Evolutionary conservation across 2,113 vertebrate genomes (phyloP).

Genomic region (Cyanoramphus novaezelandiae): DNA sequence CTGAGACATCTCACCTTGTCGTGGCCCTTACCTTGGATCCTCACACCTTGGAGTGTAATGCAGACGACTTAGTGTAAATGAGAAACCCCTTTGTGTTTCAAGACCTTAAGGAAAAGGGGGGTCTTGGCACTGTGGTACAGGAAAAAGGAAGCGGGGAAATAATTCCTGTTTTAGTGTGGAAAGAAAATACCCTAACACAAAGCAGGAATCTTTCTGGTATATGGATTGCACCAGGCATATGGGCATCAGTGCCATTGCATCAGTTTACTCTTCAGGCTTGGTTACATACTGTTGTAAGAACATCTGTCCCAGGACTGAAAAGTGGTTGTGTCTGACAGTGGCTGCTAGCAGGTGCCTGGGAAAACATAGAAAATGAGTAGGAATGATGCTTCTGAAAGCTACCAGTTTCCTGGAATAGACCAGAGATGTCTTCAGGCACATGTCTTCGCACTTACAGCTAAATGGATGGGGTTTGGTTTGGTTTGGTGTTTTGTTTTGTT

Average conservation of each 20-base stretch:
- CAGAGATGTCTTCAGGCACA: not conserved
- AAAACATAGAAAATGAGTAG: not conserved
- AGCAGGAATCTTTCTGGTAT: not conserved
- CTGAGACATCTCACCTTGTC: accelerated
- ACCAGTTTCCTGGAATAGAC: not conserved
- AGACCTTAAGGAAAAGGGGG: not conserved
- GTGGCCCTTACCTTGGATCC: not conserved
- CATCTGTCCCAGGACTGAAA: not conserved
- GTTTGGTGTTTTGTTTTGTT: not conserved
- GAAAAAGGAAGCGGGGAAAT: not conserved
- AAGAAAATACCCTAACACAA: not conserved
- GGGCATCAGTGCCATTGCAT: not conserved
- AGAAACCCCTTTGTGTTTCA: not conserved
- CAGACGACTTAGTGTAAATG: not conserved
- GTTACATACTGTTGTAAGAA: not conserved
- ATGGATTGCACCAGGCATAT: not conserved
- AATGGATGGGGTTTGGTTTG: not conserved
- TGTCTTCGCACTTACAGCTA: not conserved
- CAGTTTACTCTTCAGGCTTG: not conserved
- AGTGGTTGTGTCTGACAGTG: not conserved
- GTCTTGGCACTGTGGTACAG: not conserved
- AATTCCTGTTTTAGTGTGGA: not conserved
- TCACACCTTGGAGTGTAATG: not conserved
- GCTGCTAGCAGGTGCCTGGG: not conserved
- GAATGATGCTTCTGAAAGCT: not conserved